Conservation (phyloP, 2,797 vertebrate genomes). For the Paguma larvata region DNA sequence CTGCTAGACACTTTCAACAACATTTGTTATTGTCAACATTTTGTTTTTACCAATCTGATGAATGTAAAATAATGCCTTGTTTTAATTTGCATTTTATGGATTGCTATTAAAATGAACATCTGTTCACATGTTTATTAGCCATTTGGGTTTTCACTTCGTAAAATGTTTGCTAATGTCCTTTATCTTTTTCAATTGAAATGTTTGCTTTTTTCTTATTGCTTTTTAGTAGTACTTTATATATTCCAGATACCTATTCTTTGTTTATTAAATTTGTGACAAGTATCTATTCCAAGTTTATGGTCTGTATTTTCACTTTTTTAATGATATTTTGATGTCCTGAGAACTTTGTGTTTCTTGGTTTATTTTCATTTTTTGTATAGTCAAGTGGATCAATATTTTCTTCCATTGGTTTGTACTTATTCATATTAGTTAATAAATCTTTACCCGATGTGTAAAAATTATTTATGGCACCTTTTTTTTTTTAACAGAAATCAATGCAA, state of each 20-base stretch:
- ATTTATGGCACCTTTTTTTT: not conserved
- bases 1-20: not conserved
- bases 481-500: not conserved
- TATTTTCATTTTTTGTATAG: not conserved
- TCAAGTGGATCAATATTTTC: not conserved
- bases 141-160: slow-evolving; percentile 49
- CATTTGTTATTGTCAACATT: slow-evolving; percentile 56
- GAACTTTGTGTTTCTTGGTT: not conserved
- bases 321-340: not conserved
- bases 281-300: not conserved
- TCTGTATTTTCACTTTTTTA: not conserved
- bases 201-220: slow-evolving; percentile 23
- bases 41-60: slow-evolving; percentile 42
- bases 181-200: slow-evolving; percentile 24
- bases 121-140: slow-evolving; percentile 70
- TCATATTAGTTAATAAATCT: not conserved
- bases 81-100: slow-evolving; percentile 76
- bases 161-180: slow-evolving; percentile 39
- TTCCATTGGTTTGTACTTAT: not conserved
- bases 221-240: slow-evolving; percentile 31
- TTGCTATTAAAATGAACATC: slow-evolving; percentile 72
- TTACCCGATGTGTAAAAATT: not conserved
- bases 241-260: not conserved
- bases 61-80: slow-evolving; percentile 69
- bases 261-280: not conserved